phyloP scores from a whole-genome alignment of 2,888 invertebrate species.

The Lysandra coridon region DNA sequence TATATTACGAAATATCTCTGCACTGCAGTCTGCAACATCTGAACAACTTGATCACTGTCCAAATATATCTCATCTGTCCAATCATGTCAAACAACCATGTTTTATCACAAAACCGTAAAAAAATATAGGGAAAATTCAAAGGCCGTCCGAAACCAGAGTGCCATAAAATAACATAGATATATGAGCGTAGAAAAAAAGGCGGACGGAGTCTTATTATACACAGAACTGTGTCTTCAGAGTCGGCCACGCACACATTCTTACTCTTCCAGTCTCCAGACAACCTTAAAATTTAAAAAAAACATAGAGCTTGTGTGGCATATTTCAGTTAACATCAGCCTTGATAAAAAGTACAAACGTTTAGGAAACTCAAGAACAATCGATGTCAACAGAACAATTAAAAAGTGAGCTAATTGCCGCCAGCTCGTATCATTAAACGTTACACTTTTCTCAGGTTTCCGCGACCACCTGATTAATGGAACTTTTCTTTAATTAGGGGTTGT shows the following conservation, averaged over 20 bases:
- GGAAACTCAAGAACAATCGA: slow-evolving; percentile 54
- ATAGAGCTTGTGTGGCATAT: neutral
- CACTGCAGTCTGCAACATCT: slow-evolving; percentile 11
- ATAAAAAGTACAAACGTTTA: slow-evolving; percentile 31
- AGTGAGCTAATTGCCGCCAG: slow-evolving; percentile 51
- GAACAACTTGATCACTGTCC: slow-evolving; percentile 31
- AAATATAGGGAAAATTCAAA: no score
- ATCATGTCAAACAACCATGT: no score
- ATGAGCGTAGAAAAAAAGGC: no score
- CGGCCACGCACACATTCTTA: no score
- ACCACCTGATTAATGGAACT: slow-evolving; percentile 27
- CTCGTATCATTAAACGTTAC: slow-evolving; percentile 44
- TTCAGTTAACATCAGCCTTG: neutral
- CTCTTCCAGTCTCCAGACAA: no score
- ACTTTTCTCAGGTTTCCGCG: slow-evolving; percentile 45
- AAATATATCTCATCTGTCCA: neutral
- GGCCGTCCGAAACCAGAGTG: no score
- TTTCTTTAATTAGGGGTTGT: slow-evolving; percentile 28
- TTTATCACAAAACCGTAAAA: no score
- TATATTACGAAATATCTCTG: neutral
- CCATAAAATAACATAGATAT: no score
- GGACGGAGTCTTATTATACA: no score
- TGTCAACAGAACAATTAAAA: slow-evolving; percentile 54
- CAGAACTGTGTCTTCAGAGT: no score
- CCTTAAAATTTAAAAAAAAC: slow-evolving; percentile 42